Percentiles rank a stretch among this genome's conserved stretches.
These are phyloP conservation scores for Bombus haemorrhoidalis DNA, from an alignment of 1,140 invertebrate genomes.

Conservation along the genomic window DNA sequence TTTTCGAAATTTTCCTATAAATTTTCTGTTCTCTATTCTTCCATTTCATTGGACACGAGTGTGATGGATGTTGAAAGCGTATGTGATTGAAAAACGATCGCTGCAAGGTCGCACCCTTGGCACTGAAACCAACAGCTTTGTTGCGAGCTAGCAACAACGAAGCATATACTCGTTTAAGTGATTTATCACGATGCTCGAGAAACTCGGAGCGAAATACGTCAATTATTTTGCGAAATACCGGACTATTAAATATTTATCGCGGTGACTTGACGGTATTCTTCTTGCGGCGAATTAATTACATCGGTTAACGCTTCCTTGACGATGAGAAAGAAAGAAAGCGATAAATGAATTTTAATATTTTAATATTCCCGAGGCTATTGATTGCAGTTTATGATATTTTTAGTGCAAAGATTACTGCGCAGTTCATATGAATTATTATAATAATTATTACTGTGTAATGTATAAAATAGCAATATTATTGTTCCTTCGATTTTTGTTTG, in stretches of 20 bases:
- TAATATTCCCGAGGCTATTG: too few relatives aligned
- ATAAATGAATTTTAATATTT: too few relatives aligned
- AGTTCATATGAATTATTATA: too few relatives aligned
- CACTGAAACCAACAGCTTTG: slow-evolving; percentile 21
- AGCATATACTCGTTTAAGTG: slow-evolving; percentile 8
- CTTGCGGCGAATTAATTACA: neutral
- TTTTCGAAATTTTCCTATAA: neutral
- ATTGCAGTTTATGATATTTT: too few relatives aligned
- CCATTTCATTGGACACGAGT: neutral
- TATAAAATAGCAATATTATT: too few relatives aligned
- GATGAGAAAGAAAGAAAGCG: too few relatives aligned
- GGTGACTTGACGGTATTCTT: neutral
- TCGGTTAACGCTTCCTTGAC: neutral
- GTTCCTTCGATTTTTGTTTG: too few relatives aligned
- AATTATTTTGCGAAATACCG: neutral
- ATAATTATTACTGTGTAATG: too few relatives aligned
- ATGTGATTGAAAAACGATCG: slow-evolving; percentile 29
- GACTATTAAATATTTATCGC: neutral
- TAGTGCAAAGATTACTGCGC: too few relatives aligned
- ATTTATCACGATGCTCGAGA: slow-evolving; percentile 23
- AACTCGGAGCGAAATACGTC: neutral
- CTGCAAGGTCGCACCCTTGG: slow-evolving; percentile 32
- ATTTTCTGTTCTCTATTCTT: neutral
- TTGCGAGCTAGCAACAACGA: neutral
- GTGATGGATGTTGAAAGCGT: neutral